phyloP scores from a whole-genome alignment of 2,797 vertebrate genomes.

The Parauchenoglanis ngamensis region DNA sequence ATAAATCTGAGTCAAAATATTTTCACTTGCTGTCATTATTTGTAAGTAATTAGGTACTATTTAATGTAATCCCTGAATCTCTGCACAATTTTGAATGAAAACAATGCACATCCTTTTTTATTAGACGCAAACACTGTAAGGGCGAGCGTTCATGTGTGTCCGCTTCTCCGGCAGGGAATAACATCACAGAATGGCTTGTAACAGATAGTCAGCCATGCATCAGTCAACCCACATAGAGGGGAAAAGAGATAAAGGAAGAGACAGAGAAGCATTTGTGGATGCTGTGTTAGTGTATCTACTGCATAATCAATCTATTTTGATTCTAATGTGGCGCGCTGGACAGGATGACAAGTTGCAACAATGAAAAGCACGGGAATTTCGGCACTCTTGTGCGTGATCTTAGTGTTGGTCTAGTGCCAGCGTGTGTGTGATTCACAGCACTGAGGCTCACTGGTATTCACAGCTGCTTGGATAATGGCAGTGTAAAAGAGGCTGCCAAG shows the following conservation, averaged over 20 bases:
- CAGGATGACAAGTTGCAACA: background rate
- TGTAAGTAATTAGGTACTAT: background rate
- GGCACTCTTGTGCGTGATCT: background rate
- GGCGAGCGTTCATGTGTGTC: conserved; percentile 37
- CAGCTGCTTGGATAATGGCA: background rate
- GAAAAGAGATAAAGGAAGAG: conserved; percentile 33
- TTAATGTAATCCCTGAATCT: background rate
- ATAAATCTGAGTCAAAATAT: background rate
- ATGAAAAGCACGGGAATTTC: background rate
- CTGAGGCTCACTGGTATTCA: background rate
- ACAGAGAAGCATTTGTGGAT: background rate
- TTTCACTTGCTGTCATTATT: background rate
- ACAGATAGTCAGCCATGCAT: conserved; percentile 53
- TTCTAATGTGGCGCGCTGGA: conserved; percentile 9
- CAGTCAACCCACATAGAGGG: conserved; percentile 34
- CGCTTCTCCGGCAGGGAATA: conserved; percentile 40
- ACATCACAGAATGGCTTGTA: conserved; percentile 36
- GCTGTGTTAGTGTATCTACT: background rate
- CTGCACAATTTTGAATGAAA: background rate
- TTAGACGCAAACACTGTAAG: conserved; percentile 31
- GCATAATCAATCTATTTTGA: background rate
- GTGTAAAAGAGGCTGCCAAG: background rate
- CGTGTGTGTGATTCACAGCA: conserved; percentile 3
- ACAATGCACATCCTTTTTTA: background rate
- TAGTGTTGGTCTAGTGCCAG: background rate